Evolutionary conservation across 1,140 invertebrate species (phyloP), one percentile per base, ranked within the genome.

Genomic region (Latrodectus geometricus): DNA sequence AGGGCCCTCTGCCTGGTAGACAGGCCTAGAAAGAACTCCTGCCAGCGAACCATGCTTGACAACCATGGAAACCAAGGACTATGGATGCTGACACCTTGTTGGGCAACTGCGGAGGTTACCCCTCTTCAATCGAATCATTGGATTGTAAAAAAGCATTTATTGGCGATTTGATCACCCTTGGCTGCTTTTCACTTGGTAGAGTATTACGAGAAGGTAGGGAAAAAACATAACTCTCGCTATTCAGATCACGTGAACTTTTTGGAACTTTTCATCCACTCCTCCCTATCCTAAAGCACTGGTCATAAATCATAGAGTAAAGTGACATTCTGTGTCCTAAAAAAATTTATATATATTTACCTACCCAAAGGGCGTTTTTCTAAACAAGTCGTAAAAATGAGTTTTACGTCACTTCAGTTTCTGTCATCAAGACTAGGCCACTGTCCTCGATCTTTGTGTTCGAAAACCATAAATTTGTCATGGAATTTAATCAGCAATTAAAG

Each of bases 1-100:
- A 83, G 70, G 69, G 61, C 56, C 76, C 76, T 66, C 76, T 35
- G 61, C 17, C 56, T 66, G 7, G 11, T 8, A 48, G 23, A 73
- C 70, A 73, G 76, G 72, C 54, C 81, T 72, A 70, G 75, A 86
- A 86, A 78, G 83, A 86, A 77, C 66, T 78, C 83, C 83, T 50
- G 74, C 83, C 74, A 78, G 66, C 83, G 66, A 61, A 78, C 70
- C 74, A 77, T 86, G 83, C 83, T 86, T 86, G 83, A 86, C 83
- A 86, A 86, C 56, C 70, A 56, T 56, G 75, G 75, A 86, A 78
- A 77, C 83, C 83, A 78, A 86, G 83, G 20, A 77, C 74, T 86
- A 86, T 86, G 56, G 83, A 17, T 77, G 83, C 74, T 86, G 83
- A 86, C 75, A 78, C 61, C 83, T 86, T 86, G 83, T 86, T 86